These are phyloP conservation scores for Dufourea novaeangliae DNA, from an alignment of 1,140 invertebrate genomes.

Conservation along the genomic window DNA sequence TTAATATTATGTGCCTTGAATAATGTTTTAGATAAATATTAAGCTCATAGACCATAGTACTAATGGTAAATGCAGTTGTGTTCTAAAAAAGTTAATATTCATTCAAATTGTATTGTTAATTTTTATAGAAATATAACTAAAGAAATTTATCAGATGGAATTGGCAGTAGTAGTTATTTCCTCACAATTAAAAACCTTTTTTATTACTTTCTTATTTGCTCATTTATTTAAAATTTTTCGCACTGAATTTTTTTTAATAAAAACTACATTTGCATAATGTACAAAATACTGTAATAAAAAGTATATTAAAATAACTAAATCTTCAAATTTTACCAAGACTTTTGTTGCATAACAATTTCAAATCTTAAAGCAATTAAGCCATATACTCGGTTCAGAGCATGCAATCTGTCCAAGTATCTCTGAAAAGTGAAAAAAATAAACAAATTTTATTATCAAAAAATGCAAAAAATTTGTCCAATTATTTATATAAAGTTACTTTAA, in stretches of 20 bases:
- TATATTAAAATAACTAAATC: slow-evolving; percentile 16
- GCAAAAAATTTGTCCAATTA: slow-evolving; percentile 2
- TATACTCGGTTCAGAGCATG: slow-evolving; percentile 74
- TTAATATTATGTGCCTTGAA: slow-evolving; percentile 40
- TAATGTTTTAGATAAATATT: slow-evolving; percentile 45
- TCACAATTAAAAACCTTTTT: background rate
- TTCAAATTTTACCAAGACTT: slow-evolving; percentile 67
- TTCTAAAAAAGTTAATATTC: background rate
- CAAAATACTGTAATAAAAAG: background rate
- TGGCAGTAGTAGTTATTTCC: slow-evolving; percentile 28
- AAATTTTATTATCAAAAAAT: slow-evolving; percentile 17
- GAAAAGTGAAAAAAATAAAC: slow-evolving; percentile 68
- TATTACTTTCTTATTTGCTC: background rate
- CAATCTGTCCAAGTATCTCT: slow-evolving; percentile 76
- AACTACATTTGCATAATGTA: background rate
- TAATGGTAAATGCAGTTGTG: slow-evolving; percentile 46
- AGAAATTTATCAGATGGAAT: slow-evolving; percentile 9
- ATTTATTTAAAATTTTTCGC: background rate
- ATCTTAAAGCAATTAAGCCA: slow-evolving; percentile 70
- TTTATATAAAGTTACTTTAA: slow-evolving; percentile 1
- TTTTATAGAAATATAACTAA: slow-evolving; percentile 6
- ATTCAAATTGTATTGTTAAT: slow-evolving; percentile 21
- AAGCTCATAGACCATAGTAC: slow-evolving; percentile 51
- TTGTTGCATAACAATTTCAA: slow-evolving; percentile 67
- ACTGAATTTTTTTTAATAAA: background rate